phyloP scores from a whole-genome alignment of 1,140 invertebrate species.

The Pseudomyrmex flavicornis region DNA sequence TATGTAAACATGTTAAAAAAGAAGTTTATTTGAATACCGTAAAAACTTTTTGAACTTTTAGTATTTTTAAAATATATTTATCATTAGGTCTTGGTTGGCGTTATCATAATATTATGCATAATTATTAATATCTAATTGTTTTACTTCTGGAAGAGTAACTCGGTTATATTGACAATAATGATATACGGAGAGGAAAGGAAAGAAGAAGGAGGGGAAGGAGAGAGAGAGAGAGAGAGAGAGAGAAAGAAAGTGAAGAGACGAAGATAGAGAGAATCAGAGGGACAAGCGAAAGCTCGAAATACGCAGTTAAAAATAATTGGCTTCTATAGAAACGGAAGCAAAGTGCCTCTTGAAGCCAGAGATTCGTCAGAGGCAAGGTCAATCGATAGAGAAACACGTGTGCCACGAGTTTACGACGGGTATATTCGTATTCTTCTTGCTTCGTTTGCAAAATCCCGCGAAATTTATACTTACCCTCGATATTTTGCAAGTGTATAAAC shows the following conservation, averaged over 20 bases:
- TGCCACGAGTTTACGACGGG: background rate
- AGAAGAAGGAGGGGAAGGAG: background rate
- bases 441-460: background rate
- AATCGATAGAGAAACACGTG: constrained; percentile 59
- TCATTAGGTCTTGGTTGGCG: no score
- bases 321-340: constrained; percentile 33
- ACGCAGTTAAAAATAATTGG: constrained; percentile 72
- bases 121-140: no score
- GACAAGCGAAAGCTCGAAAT: constrained; percentile 42
- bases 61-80: no score
- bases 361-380: constrained; percentile 69
- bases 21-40: no score
- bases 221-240: background rate
- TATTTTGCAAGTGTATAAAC: background rate
- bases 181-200: background rate
- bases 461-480: constrained; percentile 4
- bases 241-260: background rate
- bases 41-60: no score
- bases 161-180: background rate
- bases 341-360: constrained; percentile 41
- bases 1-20: no score
- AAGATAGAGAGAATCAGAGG: background rate
- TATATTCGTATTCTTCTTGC: background rate
- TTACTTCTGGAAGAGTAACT: no score
- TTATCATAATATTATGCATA: no score